Percentiles rank a stretch among this genome's conserved stretches.
Conservation (phyloP, 2,113 vertebrate genomes). For the Carollia perspicillata region DNA sequence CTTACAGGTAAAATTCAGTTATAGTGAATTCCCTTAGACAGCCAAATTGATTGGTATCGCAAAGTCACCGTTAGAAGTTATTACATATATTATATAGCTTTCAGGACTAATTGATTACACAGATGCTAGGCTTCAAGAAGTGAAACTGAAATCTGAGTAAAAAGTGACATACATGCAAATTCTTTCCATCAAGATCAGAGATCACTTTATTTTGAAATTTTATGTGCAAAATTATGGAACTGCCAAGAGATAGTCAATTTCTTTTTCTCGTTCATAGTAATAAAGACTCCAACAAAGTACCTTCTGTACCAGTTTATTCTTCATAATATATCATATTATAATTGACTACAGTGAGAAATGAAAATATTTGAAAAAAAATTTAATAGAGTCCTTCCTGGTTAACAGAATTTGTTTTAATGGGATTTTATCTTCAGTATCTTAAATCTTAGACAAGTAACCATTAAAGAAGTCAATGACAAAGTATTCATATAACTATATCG, state of each 20-base stretch:
- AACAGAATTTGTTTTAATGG: constrained; percentile 30
- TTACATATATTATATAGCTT: neutral
- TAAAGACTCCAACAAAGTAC: neutral
- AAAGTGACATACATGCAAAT: neutral
- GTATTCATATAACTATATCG: neutral
- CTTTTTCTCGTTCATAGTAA: neutral
- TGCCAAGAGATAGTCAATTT: constrained; percentile 29
- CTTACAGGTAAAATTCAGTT: neutral
- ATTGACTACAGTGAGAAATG: neutral
- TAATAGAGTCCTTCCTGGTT: constrained; percentile 5
- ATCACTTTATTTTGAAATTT: constrained; percentile 34
- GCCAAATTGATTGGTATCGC: neutral
- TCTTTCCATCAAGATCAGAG: constrained; percentile 13
- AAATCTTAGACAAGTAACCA: neutral
- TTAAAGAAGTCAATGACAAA: neutral
- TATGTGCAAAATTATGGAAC: constrained; percentile 9
- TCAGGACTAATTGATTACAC: neutral
- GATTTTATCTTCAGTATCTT: constrained; percentile 28
- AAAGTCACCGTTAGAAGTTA: constrained; percentile 18
- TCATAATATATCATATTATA: constrained; percentile 42
- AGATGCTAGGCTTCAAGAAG: neutral
- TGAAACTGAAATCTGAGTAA: constrained; percentile 28
- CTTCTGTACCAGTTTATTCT: constrained; percentile 16
- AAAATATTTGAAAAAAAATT: constrained; percentile 41
- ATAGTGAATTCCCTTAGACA: constrained; percentile 10